Conservation (phyloP, 2,888 invertebrate species). For the Plebejus anna region DNA sequence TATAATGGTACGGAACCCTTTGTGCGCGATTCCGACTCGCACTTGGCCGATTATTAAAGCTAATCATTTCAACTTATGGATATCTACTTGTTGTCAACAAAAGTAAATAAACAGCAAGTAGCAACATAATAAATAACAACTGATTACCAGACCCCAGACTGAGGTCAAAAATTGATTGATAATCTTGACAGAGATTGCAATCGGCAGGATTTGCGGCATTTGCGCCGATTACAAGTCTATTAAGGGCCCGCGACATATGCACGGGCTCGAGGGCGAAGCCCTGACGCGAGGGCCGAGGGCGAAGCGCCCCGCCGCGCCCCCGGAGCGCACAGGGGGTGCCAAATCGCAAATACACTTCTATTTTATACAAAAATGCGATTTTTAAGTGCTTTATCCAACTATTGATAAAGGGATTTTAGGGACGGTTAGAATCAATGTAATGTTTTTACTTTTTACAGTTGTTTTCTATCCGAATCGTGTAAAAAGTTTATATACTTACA, state of each 20-base stretch:
- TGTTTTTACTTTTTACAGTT: neutral
- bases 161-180: conserved; percentile 28
- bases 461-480: too few species aligned
- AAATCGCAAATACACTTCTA: conserved; percentile 42
- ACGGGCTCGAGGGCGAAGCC: conserved; percentile 44
- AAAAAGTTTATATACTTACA: too few species aligned
- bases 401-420: conserved; percentile 8
- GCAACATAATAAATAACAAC: conserved; percentile 3
- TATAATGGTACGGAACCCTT: too few species aligned
- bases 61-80: too few species aligned
- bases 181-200: conserved; percentile 49
- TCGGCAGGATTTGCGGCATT: conserved; percentile 65
- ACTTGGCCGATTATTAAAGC: too few species aligned
- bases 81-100: neutral
- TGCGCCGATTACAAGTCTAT: conserved; percentile 67
- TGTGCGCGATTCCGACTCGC: too few species aligned
- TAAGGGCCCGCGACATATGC: conserved; percentile 64
- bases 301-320: conserved; percentile 50
- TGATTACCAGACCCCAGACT: conserved; percentile 9
- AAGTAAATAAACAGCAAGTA: neutral
- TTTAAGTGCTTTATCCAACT: conserved; percentile 27
- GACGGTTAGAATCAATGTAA: neutral
- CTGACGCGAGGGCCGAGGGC: conserved; percentile 39
- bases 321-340: conserved; percentile 47
- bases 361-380: conserved; percentile 38